Conservation (phyloP, 2,888 invertebrate species). For the Xiphydria camelus region DNA sequence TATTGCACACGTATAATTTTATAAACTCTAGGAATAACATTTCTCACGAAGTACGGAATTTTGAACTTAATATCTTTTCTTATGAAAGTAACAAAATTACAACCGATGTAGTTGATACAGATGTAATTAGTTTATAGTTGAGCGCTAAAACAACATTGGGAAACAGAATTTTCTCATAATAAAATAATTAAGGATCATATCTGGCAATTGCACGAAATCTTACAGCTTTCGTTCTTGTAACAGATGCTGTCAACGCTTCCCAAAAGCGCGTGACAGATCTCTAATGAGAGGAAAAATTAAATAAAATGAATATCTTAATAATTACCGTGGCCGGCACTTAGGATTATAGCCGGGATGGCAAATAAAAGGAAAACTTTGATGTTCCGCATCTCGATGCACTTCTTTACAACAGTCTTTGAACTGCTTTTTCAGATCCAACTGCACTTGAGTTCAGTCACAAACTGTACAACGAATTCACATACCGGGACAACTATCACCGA, state of each 20-base stretch:
- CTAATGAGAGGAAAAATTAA: constrained; percentile 16
- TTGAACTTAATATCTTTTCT: too few relatives aligned
- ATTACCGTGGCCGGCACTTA: constrained; percentile 75
- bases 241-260: too few relatives aligned
- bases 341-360: constrained; percentile 72
- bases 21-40: not conserved
- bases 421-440: constrained; percentile 17
- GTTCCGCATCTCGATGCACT: constrained; percentile 64
- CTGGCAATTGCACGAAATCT: too few relatives aligned
- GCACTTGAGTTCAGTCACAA: constrained; percentile 20
- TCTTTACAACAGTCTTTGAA: constrained; percentile 9
- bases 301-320: constrained; percentile 37
- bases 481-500: constrained; percentile 37
- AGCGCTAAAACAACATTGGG: too few relatives aligned
- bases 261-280: too few relatives aligned
- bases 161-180: too few relatives aligned
- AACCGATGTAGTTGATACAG: too few relatives aligned
- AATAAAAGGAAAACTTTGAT: constrained; percentile 68
- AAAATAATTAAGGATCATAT: too few relatives aligned
- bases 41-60: too few relatives aligned
- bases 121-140: too few relatives aligned
- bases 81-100: too few relatives aligned
- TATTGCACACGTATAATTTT: not conserved
- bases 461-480: constrained; percentile 23
- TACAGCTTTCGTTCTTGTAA: not conserved